Base-by-base conservation (phyloP, 2,797 vertebrate genomes). In the Yasuhikotakia modesta region DNA sequence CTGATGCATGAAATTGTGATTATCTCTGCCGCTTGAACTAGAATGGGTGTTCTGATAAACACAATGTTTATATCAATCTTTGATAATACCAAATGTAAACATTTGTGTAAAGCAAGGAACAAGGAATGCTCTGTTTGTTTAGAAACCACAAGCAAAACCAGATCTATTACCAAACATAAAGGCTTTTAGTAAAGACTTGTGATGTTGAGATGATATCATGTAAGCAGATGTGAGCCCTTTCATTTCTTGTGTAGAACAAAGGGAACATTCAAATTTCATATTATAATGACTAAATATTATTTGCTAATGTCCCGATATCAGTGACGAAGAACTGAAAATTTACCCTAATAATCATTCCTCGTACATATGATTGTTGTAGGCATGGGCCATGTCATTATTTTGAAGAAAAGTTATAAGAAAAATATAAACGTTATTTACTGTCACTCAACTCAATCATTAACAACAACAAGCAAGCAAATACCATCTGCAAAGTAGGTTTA, bases 381-480 rank as follows among this genome's bases (percentile, higher is more conserved):
- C 84, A 86, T 80, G 80, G 78, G 85, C 86, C 88, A 88, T 86
- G 87, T 88, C n/a, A n/a, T n/a, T 78, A 81, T 77, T 81, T 87
- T 83, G 69, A 88, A 85, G 74, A 86, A 76, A 79, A 68, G 32
- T 64, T n/a, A 70, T 69, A 55, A 82, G 82, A 35, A 72, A 72
- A 76, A 80, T 21, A n/a, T n/a, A n/a, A 76, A 80, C n/a, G 11
- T 64, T 30, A 72, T 76, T 22, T 72, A 89, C 81, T 85, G 87
- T 81, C 79, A 90, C 85, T 89, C 87, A 89, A 88, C 87, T 89
- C 88, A 90, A 80, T 79, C 87, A 88, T 81, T 84, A 88, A 87
- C 82, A 75, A 89, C 85, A 89, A 86, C 80, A 90, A 87, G 87
- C 91, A 91, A 91, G 90, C 89, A 90, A 88, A 88, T 85, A 81